Conservation (phyloP, 2,113 vertebrate species). For the Pollimyrus isidori region DNA sequence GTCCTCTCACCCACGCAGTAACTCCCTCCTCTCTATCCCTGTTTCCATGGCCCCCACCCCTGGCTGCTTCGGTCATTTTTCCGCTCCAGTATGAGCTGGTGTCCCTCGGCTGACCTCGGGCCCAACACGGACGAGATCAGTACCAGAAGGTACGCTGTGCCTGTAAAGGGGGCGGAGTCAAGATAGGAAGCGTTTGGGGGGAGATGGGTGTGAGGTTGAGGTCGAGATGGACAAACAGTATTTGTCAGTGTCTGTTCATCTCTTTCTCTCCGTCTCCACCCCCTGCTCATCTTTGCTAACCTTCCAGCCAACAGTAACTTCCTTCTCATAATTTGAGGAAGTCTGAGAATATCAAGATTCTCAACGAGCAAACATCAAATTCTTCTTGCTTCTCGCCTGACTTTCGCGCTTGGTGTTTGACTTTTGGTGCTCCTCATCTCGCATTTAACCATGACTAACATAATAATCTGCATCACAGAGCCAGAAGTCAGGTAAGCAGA, state of each 20-base stretch:
- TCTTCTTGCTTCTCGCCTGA: not conserved
- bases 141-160: slow-evolving; percentile 73
- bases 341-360: not conserved
- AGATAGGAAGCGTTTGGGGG: not conserved
- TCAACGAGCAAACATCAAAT: not conserved
- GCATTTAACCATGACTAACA: slow-evolving; percentile 21
- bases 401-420: not conserved
- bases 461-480: slow-evolving; percentile 18
- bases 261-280: not conserved
- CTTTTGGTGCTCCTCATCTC: not conserved
- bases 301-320: slow-evolving; percentile 19
- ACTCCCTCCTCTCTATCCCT: not conserved
- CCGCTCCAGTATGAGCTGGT: slow-evolving; percentile 83
- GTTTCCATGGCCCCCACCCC: slow-evolving; percentile 27
- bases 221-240: not conserved
- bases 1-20: not conserved
- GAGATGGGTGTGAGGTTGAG: not conserved
- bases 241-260: not conserved
- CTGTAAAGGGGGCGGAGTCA: not conserved
- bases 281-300: slow-evolving; percentile 1
- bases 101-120: slow-evolving; percentile 69
- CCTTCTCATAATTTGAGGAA: slow-evolving; percentile 13
- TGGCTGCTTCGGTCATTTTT: slow-evolving; percentile 42
- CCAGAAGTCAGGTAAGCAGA: slow-evolving; percentile 18
- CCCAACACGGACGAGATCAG: slow-evolving; percentile 68